phyloP scores from a whole-genome alignment of 2,888 invertebrate species.

The Chaetogeoica ovagalla region DNA sequence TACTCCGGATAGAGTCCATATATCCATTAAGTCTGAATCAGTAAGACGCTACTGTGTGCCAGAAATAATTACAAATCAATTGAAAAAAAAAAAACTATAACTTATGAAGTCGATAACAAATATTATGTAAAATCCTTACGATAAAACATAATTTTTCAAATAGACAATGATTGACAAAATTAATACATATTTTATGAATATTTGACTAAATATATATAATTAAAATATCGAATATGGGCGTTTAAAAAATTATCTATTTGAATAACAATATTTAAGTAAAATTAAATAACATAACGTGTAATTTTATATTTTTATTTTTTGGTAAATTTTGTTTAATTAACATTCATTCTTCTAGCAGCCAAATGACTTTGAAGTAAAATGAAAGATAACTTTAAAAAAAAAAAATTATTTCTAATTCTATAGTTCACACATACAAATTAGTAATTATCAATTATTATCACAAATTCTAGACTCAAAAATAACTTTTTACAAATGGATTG shows the following conservation, averaged over 20 bases:
- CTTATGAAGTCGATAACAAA: no score
- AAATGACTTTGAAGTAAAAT: not conserved
- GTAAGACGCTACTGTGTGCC: no score
- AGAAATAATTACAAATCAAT: no score
- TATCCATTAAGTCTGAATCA: no score
- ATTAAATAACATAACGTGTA: not conserved
- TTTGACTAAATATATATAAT: no score
- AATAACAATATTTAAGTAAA: not conserved
- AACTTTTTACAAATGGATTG: not conserved
- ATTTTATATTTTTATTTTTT: not conserved
- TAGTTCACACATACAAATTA: not conserved
- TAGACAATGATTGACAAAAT: no score
- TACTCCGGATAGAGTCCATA: no score
- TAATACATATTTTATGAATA: no score
- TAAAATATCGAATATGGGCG: no score
- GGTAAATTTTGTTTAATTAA: not conserved
- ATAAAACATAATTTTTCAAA: no score
- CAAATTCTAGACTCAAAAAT: not conserved
- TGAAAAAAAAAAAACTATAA: no score
- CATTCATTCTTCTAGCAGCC: not conserved
- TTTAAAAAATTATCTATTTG: not conserved
- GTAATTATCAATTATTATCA: conserved; percentile 26
- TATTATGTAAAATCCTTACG: no score
- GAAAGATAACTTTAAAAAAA: not conserved
- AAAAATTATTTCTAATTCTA: conserved; percentile 7